Evolutionary conservation across 2,888 invertebrate genomes (phyloP).

Genomic region (Mylabris sibirica): DNA sequence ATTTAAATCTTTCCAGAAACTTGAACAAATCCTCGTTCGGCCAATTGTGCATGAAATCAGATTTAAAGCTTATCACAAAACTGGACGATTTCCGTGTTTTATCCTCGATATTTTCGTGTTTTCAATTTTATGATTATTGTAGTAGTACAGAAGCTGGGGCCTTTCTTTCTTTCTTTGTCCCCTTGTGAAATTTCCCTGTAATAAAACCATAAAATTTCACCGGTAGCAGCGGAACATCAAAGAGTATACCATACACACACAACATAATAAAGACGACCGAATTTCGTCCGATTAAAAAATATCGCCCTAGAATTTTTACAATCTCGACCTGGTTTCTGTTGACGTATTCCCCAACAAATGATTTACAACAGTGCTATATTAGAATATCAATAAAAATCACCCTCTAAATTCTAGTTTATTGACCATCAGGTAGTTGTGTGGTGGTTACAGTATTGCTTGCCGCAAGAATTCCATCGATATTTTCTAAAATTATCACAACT

Average conservation of each 20-base stretch:
- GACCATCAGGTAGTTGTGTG: conserved; percentile 31
- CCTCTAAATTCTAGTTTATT: conserved; percentile 28
- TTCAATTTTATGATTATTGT: conserved; percentile 4
- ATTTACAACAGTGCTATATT: conserved; percentile 31
- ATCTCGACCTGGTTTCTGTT: conserved; percentile 10
- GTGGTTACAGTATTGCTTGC: no score
- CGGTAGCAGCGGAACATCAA: conserved; percentile 17
- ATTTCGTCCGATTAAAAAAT: conserved; percentile 2
- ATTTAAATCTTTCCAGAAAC: conserved; percentile 9
- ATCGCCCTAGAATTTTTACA: conserved; percentile 20
- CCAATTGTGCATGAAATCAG: conserved; percentile 35
- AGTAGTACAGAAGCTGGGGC: no score
- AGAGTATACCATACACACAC: no score
- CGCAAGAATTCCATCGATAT: conserved; percentile 13
- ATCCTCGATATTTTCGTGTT: conserved; percentile 1
- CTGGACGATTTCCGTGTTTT: conserved; percentile 27
- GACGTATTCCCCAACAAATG: conserved; percentile 2
- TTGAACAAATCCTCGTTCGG: conserved; percentile 5
- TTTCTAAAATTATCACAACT: conserved; percentile 4
- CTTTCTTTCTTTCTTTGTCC: neutral
- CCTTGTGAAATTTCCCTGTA: conserved; percentile 18
- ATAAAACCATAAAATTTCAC: conserved; percentile 32
- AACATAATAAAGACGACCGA: no score
- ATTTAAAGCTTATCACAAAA: conserved; percentile 23
- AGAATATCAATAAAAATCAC: conserved; percentile 29